phyloP scores from a whole-genome alignment of 2,888 invertebrate genomes.

The Platycnemis pennipes region DNA sequence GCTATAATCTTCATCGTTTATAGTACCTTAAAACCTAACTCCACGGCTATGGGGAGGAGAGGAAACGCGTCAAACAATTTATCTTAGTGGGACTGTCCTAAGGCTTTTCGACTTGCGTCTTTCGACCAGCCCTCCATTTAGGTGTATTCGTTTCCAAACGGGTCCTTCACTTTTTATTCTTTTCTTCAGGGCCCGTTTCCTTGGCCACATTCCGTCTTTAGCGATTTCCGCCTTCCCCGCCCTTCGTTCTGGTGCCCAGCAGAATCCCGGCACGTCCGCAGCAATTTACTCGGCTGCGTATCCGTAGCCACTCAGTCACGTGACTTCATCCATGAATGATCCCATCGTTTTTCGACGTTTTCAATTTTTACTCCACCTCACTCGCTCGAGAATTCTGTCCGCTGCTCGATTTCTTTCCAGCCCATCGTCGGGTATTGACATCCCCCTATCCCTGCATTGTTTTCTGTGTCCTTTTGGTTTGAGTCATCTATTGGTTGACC shows the following conservation, averaged over 20 bases:
- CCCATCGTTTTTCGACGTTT: background rate
- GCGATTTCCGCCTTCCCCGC: background rate
- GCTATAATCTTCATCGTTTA: no score
- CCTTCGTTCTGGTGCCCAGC: background rate
- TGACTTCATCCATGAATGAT: background rate
- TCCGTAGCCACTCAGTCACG: background rate
- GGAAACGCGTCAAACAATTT: no score
- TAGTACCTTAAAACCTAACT: no score
- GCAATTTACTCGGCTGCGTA: background rate
- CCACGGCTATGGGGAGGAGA: no score
- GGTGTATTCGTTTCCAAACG: background rate
- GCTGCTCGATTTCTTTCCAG: background rate
- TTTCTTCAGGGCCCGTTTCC: background rate
- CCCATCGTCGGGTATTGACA: background rate
- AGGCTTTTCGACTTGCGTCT: no score
- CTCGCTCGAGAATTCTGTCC: background rate
- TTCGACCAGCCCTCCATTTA: no score
- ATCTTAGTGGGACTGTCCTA: no score
- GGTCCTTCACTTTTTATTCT: background rate
- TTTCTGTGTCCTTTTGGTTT: background rate
- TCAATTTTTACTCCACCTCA: background rate
- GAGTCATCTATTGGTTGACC: background rate
- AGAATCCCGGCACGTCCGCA: background rate
- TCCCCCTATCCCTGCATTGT: background rate
- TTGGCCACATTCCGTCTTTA: slow-evolving; percentile 10